Evolutionary conservation across 2,797 vertebrate species (phyloP).

Genomic region (Natrix natrix): DNA sequence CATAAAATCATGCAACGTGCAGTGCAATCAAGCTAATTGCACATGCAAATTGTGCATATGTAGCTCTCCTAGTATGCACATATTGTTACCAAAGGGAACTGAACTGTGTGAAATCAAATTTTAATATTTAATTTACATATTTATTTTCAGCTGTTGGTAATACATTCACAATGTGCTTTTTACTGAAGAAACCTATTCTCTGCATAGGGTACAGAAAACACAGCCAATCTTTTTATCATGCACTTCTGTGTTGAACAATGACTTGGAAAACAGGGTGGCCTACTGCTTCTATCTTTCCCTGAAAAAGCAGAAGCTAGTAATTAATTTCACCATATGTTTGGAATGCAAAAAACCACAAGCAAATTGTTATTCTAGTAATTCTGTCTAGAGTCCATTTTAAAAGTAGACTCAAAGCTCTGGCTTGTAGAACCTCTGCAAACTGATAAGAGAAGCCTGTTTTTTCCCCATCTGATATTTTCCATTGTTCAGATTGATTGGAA

Average conservation of each 20-base stretch:
- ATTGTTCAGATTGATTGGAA: neutral
- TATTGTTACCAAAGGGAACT: constrained; percentile 16
- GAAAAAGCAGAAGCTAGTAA: constrained; percentile 5
- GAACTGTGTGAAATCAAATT: constrained; percentile 18
- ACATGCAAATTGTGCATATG: constrained; percentile 18
- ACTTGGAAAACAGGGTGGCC: neutral
- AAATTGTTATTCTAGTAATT: neutral
- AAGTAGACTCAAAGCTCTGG: neutral
- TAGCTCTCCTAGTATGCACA: constrained; percentile 11
- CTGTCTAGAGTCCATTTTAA: neutral
- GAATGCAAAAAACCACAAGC: neutral
- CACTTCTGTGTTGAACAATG: constrained; percentile 6
- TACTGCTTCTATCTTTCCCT: neutral
- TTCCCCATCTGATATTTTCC: neutral
- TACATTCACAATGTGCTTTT: constrained; percentile 21
- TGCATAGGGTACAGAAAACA: constrained; percentile 16
- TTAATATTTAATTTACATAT: constrained; percentile 26
- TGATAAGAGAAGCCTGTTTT: neutral
- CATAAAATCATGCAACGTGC: neutral
- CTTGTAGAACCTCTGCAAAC: neutral
- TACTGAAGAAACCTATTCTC: constrained; percentile 23
- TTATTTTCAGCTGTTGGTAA: constrained; percentile 35
- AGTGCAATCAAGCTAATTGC: constrained; percentile 7
- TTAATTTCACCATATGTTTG: neutral
- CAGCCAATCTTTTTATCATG: constrained; percentile 1